Conservation (phyloP, 2,113 vertebrate species). For the Aptenodytes forsteri region DNA sequence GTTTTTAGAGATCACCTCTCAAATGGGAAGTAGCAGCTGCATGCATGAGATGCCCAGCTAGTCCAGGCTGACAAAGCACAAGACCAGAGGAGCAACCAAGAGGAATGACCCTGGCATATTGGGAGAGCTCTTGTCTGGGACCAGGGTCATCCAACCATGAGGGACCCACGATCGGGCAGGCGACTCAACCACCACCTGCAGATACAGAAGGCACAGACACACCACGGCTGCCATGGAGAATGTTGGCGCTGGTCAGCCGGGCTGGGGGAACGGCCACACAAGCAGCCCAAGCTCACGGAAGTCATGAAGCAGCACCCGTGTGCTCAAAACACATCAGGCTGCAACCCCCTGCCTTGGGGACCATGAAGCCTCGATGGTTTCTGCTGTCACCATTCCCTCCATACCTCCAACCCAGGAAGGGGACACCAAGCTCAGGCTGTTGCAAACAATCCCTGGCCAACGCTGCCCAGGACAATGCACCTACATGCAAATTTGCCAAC, state of each 20-base stretch:
- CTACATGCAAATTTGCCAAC: not conserved
- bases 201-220: not conserved
- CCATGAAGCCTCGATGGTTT: not conserved
- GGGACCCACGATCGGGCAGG: not conserved
- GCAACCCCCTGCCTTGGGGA: not conserved
- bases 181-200: not conserved
- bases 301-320: not conserved
- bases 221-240: not conserved
- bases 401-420: not conserved
- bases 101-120: not conserved
- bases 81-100: not conserved
- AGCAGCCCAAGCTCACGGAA: not conserved
- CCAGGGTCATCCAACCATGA: not conserved
- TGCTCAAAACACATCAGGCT: not conserved
- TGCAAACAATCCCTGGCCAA: not conserved
- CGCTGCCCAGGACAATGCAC: accelerated
- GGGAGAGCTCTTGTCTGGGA: not conserved
- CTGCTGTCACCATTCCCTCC: not conserved
- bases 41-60: not conserved
- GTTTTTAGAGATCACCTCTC: not conserved
- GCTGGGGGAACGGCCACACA: not conserved
- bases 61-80: not conserved
- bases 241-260: not conserved
- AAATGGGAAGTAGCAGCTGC: not conserved
- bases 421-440: not conserved